These are phyloP conservation scores for Gymnocypris eckloni DNA, from an alignment of 2,797 vertebrate genomes.

Conservation along the genomic window DNA sequence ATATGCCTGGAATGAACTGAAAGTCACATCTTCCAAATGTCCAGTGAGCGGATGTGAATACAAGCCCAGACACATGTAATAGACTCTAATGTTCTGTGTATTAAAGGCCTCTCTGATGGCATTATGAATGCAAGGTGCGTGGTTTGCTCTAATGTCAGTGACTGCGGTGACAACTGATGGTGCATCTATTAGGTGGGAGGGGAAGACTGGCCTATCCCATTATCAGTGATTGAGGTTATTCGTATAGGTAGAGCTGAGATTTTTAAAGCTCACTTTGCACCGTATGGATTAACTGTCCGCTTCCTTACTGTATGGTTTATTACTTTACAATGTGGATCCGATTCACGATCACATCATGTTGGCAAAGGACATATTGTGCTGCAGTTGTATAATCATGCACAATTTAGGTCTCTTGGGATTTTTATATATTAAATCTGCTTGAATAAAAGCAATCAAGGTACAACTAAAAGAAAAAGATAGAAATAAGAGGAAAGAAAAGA, in stretches of 20 bases:
- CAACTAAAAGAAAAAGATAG: constrained; percentile 64
- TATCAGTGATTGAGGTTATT: constrained; percentile 82
- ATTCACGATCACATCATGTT: constrained; percentile 25
- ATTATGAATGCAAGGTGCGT: constrained; percentile 40
- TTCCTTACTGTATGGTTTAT: constrained; percentile 79
- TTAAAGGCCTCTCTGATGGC: constrained; percentile 18
- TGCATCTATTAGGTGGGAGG: constrained; percentile 71
- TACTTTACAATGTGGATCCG: constrained; percentile 80
- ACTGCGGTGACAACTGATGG: constrained; percentile 73
- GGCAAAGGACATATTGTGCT: constrained; percentile 66
- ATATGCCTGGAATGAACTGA: background rate
- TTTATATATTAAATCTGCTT: background rate
- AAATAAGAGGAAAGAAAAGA: constrained; percentile 72
- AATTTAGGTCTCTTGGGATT: background rate
- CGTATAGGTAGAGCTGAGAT: constrained; percentile 78
- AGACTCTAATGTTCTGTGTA: constrained; percentile 7
- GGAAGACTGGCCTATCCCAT: constrained; percentile 80
- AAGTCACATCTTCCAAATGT: constrained; percentile 6
- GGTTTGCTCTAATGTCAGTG: constrained; percentile 43
- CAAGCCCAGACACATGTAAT: constrained; percentile 16
- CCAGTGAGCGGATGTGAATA: background rate
- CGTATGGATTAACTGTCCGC: constrained; percentile 81
- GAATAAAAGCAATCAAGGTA: background rate
- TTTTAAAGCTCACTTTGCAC: constrained; percentile 79
- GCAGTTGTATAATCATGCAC: constrained; percentile 62